Conservation (phyloP, 2,888 invertebrate genomes). For the Muschampia plurimacula region DNA sequence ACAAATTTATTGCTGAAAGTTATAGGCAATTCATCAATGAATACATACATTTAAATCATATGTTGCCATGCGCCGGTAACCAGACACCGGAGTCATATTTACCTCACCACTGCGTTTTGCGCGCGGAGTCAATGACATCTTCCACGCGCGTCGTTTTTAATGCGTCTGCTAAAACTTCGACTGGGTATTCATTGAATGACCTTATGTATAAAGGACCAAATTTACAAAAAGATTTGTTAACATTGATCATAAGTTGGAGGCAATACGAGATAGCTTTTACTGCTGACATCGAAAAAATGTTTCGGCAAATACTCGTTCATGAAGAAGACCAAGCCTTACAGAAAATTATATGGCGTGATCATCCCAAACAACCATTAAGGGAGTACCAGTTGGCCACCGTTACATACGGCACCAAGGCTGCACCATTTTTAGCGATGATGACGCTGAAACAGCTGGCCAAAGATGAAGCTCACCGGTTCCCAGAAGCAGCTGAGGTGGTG, state of each 20-base stretch:
- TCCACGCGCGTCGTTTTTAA: neutral
- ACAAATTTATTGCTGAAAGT: neutral
- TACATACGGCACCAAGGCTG: neutral
- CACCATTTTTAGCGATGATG: conserved; percentile 24
- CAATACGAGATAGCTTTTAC: neutral
- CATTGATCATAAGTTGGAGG: neutral
- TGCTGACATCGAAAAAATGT: neutral
- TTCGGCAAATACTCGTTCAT: neutral
- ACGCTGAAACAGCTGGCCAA: conserved; percentile 14
- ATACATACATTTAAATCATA: neutral
- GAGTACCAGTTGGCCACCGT: neutral
- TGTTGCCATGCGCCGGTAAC: neutral
- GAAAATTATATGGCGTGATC: neutral
- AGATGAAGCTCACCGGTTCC: neutral
- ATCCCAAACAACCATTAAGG: neutral
- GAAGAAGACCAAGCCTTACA: neutral
- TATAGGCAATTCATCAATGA: neutral
- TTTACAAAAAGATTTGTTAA: neutral
- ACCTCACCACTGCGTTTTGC: neutral
- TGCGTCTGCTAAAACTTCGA: neutral
- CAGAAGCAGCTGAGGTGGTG: neutral
- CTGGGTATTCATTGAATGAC: neutral
- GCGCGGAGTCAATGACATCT: neutral
- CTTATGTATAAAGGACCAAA: neutral
- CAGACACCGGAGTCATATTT: neutral